These are phyloP conservation scores for Amblyraja radiata DNA, from an alignment of 2,797 vertebrate genomes.

Conservation along the genomic window DNA sequence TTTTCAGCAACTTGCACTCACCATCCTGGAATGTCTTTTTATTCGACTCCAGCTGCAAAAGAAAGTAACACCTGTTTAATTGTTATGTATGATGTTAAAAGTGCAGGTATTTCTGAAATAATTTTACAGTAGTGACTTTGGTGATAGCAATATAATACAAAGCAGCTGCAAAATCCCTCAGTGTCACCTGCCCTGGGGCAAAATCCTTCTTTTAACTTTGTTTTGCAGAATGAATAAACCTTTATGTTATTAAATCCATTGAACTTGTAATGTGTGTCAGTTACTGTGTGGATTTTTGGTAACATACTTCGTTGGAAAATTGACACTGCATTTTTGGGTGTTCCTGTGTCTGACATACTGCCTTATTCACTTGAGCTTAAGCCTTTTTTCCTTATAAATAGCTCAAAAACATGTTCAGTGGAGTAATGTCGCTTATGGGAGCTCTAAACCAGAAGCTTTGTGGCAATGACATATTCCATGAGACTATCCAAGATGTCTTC, in stretches of 20 bases:
- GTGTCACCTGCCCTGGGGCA: neutral
- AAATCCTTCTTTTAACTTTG: neutral
- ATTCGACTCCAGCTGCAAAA: neutral
- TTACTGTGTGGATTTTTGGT: neutral
- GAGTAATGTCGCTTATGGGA: neutral
- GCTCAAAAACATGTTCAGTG: neutral
- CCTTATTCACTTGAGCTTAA: constrained; percentile 24
- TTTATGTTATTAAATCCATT: neutral
- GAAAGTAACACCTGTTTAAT: neutral
- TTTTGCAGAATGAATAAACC: neutral
- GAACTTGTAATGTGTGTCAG: neutral
- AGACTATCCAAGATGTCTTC: neutral
- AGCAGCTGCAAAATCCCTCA: neutral
- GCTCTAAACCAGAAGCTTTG: neutral
- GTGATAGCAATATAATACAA: neutral
- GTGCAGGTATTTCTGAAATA: neutral
- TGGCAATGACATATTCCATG: no score
- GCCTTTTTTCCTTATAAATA: constrained; percentile 29
- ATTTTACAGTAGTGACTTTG: neutral
- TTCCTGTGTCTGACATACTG: neutral
- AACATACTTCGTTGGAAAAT: neutral
- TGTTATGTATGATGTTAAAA: neutral
- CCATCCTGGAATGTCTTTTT: neutral
- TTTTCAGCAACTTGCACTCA: neutral
- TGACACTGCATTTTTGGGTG: neutral